These are phyloP conservation scores for Pharmacophagus antenor DNA, from an alignment of 2,888 invertebrate species.

Conservation along the genomic window DNA sequence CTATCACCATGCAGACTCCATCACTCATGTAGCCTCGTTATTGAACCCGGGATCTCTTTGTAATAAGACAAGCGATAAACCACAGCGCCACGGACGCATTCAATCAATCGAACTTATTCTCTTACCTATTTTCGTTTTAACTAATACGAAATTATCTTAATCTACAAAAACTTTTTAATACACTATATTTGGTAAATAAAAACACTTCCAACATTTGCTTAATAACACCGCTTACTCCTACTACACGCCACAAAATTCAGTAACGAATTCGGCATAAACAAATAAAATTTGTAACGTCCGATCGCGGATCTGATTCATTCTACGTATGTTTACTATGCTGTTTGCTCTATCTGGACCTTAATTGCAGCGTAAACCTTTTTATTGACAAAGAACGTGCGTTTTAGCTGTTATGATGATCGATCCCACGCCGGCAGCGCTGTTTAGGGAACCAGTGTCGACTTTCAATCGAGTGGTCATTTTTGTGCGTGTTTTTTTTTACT, in stretches of 20 bases:
- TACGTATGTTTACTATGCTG: not conserved
- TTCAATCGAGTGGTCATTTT: not conserved
- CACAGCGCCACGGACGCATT: too few species aligned
- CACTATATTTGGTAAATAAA: too few species aligned
- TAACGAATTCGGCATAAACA: not conserved
- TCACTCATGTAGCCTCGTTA: too few species aligned
- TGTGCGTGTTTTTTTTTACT: not conserved
- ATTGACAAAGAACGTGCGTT: not conserved
- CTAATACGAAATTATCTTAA: too few species aligned
- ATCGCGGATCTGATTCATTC: not conserved
- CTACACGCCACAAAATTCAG: not conserved
- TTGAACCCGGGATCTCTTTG: too few species aligned
- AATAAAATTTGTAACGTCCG: not conserved
- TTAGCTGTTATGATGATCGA: not conserved
- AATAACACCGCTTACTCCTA: not conserved
- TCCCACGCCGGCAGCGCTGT: not conserved
- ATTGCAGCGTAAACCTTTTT: slow-evolving; percentile 4
- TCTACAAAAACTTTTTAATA: too few species aligned
- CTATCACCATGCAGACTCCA: too few species aligned
- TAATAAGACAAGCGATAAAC: too few species aligned
- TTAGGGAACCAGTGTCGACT: not conserved
- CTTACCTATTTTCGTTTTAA: too few species aligned
- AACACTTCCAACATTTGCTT: not conserved
- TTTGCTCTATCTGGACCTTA: not conserved
- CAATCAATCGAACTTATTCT: too few species aligned